A percentile compares a stretch with the other conserved stretches of the same genome.
These are phyloP conservation scores for Oeneis ivallda DNA, from an alignment of 2,888 invertebrate species.

Conservation along the genomic window DNA sequence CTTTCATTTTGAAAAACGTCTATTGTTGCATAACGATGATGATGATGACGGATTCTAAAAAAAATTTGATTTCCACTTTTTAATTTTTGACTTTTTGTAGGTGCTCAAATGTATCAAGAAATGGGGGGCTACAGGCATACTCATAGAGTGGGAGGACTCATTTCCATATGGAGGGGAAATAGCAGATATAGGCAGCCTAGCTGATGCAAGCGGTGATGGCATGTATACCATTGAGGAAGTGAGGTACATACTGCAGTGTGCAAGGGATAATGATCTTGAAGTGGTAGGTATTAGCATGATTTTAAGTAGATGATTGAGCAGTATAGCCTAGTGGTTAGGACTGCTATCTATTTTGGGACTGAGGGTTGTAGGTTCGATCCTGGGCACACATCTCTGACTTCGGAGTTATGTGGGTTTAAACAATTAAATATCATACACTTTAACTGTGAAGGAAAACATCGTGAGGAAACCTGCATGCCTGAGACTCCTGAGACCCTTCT, in stretches of 20 bases:
- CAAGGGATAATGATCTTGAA: slow-evolving; percentile 84
- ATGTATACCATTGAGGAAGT: slow-evolving; percentile 79
- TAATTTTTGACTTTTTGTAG: slow-evolving; percentile 36
- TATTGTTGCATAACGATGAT: no score
- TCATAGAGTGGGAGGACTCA: slow-evolving; percentile 95
- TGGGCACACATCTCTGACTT: no score
- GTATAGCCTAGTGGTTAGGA: no score
- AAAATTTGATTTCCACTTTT: not conserved
- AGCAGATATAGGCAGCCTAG: slow-evolving; percentile 80
- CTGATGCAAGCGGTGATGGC: slow-evolving; percentile 82
- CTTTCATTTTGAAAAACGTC: not conserved
- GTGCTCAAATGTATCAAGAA: slow-evolving; percentile 59
- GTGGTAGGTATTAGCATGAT: slow-evolving; percentile 78
- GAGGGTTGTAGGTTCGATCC: no score
- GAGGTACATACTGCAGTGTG: slow-evolving; percentile 84
- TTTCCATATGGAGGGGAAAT: slow-evolving; percentile 89
- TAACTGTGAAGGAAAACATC: no score
- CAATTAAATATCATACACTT: no score
- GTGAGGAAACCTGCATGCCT: no score
- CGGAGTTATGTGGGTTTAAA: no score
- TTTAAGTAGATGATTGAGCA: no score
- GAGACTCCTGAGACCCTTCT: no score
- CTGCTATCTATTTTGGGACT: no score
- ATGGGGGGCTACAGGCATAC: slow-evolving; percentile 90
- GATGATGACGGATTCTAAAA: not conserved